These are phyloP conservation scores for Eulithis testata DNA, from an alignment of 2,888 invertebrate genomes.

Conservation along the genomic window DNA sequence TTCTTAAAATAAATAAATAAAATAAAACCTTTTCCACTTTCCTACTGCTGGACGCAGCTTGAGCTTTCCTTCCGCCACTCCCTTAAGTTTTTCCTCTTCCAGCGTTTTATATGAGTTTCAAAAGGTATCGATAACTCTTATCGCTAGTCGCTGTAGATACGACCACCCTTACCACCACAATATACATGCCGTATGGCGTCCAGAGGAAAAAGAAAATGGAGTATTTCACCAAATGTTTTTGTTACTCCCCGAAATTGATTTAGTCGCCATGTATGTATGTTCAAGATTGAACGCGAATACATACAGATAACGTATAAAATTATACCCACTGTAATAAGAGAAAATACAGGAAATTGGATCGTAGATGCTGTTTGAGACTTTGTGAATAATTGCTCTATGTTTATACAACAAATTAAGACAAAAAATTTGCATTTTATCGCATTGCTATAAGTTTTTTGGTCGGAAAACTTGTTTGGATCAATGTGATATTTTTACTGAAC, in stretches of 20 bases:
- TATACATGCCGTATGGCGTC: conserved; percentile 49
- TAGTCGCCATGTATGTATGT: conserved; percentile 33
- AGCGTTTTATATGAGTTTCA: too few relatives aligned
- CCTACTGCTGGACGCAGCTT: too few relatives aligned
- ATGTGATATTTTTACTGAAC: too few relatives aligned
- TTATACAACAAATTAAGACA: too few relatives aligned
- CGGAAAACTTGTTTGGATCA: too few relatives aligned
- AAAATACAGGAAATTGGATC: background rate
- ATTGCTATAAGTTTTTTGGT: too few relatives aligned
- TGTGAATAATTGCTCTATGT: background rate
- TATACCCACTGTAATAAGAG: conserved; percentile 25
- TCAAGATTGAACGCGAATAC: conserved; percentile 26
- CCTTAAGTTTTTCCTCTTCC: too few relatives aligned
- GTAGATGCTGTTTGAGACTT: background rate
- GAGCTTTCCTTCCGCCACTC: too few relatives aligned
- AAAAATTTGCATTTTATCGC: too few relatives aligned
- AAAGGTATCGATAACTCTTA: too few relatives aligned
- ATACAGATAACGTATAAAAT: conserved; percentile 37
- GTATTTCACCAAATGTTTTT: conserved; percentile 61
- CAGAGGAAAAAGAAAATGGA: conserved; percentile 55
- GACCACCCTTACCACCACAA: conserved; percentile 39
- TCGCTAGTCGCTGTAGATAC: conserved; percentile 19
- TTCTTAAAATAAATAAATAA: too few relatives aligned
- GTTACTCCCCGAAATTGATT: conserved; percentile 42
- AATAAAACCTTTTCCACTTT: too few relatives aligned